Percentiles rank a stretch among this genome's conserved stretches.
Conservation (phyloP, 2,113 vertebrate species). For the Channa maculata region DNA sequence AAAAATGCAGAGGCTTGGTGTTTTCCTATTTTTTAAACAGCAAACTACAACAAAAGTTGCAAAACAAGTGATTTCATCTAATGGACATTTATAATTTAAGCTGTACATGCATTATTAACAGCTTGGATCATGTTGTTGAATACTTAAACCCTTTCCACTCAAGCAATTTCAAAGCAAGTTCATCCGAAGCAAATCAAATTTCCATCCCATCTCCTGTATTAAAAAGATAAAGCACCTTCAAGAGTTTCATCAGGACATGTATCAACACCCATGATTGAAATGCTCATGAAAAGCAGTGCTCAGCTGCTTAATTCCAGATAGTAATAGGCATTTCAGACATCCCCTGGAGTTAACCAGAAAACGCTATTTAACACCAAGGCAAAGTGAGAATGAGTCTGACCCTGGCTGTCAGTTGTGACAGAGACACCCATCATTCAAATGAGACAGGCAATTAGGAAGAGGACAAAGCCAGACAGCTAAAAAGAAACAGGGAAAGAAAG, state of each 20-base stretch:
- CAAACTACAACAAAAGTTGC: background rate
- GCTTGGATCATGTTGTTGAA: background rate
- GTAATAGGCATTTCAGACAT: constrained; percentile 30
- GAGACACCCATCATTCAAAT: constrained; percentile 70
- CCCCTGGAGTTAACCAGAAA: constrained; percentile 50
- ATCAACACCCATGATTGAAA: constrained; percentile 5
- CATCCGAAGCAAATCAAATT: background rate
- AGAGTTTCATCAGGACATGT: constrained; percentile 8
- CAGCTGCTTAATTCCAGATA: constrained; percentile 23
- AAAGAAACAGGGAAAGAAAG: constrained; percentile 44
- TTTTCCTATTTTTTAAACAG: background rate
- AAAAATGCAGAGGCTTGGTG: background rate
- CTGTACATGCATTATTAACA: background rate
- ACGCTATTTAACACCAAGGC: constrained; percentile 49
- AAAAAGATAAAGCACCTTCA: constrained; percentile 11
- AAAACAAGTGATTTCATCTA: background rate
- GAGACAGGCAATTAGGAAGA: constrained; percentile 68
- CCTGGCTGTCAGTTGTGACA: constrained; percentile 59
- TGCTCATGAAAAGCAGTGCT: constrained; percentile 4
- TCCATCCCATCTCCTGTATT: background rate
- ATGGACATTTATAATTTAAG: background rate
- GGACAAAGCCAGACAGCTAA: constrained; percentile 55
- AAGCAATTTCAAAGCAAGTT: background rate
- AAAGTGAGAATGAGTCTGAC: constrained; percentile 57
- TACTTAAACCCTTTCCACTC: background rate